Percentiles rank a stretch among this genome's conserved stretches.
Evolutionary conservation across 2,888 invertebrate genomes (phyloP).

Genomic region (Norana najaformis): DNA sequence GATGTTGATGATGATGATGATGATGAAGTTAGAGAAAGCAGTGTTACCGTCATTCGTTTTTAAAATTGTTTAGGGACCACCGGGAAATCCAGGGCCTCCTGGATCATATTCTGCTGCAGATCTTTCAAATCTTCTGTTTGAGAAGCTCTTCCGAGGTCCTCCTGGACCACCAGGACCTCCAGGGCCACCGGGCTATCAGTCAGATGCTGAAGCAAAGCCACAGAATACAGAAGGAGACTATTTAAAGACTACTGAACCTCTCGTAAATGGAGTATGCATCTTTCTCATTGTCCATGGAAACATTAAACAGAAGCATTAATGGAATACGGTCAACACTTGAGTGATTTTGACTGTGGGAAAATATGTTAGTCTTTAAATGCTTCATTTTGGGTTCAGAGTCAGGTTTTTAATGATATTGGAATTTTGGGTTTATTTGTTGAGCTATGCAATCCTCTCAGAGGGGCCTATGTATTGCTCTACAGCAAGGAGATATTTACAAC

Average conservation of each 20-base stretch:
- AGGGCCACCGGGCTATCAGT: background rate
- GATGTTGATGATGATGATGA: background rate
- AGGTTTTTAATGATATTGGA: too few relatives aligned
- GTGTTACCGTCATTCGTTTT: background rate
- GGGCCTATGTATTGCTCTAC: too few relatives aligned
- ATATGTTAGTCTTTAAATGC: background rate
- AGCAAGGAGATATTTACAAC: too few relatives aligned
- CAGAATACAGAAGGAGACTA: background rate
- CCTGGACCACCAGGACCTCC: background rate
- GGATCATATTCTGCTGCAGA: background rate
- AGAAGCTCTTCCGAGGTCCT: constrained; percentile 20
- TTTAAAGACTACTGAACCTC: background rate
- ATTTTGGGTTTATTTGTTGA: too few relatives aligned
- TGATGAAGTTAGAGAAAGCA: background rate
- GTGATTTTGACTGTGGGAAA: background rate
- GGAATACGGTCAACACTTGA: too few relatives aligned
- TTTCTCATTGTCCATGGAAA: background rate
- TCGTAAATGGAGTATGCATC: background rate
- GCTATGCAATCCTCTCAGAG: too few relatives aligned
- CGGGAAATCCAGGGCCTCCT: background rate
- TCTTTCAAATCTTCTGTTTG: background rate
- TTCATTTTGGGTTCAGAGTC: too few relatives aligned
- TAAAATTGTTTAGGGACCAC: constrained; percentile 15
- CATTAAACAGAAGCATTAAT: background rate
- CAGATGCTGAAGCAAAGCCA: constrained; percentile 9